phyloP scores from a whole-genome alignment of 2,888 invertebrate genomes.

The Zygaena filipendulae region DNA sequence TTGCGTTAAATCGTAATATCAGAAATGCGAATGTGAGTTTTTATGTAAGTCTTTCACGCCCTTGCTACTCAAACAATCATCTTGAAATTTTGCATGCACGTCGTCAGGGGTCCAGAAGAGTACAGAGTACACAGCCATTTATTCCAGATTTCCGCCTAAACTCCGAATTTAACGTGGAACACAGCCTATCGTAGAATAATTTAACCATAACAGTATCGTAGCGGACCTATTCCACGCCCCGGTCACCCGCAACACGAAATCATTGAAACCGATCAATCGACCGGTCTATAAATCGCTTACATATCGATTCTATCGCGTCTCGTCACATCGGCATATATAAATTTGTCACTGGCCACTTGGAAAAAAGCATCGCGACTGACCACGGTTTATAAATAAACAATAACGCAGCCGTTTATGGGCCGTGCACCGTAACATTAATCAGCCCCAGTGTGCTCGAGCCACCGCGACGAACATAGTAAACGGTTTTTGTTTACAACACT shows the following conservation, averaged over 20 bases:
- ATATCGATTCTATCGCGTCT: constrained; percentile 59
- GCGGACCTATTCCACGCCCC: too few relatives aligned
- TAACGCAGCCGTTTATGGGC: constrained; percentile 48
- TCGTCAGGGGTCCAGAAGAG: too few relatives aligned
- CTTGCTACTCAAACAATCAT: too few relatives aligned
- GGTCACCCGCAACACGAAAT: constrained; percentile 43
- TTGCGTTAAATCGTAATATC: too few relatives aligned
- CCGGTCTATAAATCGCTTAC: constrained; percentile 55
- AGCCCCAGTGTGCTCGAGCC: constrained; percentile 38
- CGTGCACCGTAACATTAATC: constrained; percentile 49
- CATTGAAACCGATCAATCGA: constrained; percentile 57
- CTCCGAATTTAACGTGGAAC: too few relatives aligned
- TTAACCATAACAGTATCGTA: constrained; percentile 14
- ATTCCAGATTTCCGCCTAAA: too few relatives aligned
- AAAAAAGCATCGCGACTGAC: constrained; percentile 41
- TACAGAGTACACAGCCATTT: too few relatives aligned
- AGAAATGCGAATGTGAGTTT: too few relatives aligned
- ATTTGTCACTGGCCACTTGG: constrained; percentile 58
- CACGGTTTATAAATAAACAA: constrained; percentile 64
- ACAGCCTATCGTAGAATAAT: too few relatives aligned
- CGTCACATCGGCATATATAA: constrained; percentile 61
- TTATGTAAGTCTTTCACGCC: too few relatives aligned
- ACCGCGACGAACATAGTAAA: constrained; percentile 35
- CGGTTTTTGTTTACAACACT: constrained; percentile 26
- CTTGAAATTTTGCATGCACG: too few relatives aligned